Conservation (phyloP, 92 coral and sea anemone genomes). For the Phenganax marumi region DNA sequence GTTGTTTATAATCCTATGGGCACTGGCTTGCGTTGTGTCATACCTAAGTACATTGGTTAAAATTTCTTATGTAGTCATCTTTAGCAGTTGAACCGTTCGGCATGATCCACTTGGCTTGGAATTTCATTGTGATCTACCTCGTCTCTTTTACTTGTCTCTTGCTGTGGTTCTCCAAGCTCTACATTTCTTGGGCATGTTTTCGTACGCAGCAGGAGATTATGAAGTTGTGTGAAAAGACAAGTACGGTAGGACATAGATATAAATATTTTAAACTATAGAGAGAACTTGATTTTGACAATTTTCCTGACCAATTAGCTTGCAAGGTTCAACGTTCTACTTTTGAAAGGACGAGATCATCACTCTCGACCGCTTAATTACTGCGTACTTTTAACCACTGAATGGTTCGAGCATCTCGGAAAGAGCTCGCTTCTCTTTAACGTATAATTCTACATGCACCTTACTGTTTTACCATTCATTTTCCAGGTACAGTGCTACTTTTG, state of each 20-base stretch:
- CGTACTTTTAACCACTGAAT: no score
- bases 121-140: conserved; percentile 67
- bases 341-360: neutral
- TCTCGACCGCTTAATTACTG: no score
- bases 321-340: no score
- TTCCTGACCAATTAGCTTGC: neutral
- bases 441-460: neutral
- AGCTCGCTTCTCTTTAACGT: neutral
- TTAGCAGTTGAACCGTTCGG: conserved; percentile 79
- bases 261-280: neutral
- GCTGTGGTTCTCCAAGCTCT: conserved; percentile 92
- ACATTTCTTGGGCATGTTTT: conserved; percentile 94
- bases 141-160: conserved; percentile 74
- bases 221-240: conserved; percentile 76
- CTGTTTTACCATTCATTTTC: neutral
- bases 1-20: no score
- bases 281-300: neutral
- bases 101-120: conserved; percentile 71
- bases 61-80: conserved; percentile 56
- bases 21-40: no score
- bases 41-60: no score
- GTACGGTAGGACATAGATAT: conserved; percentile 59
- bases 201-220: conserved; percentile 69
- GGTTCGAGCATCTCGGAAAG: neutral
- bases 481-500: conserved; percentile 95